Percentiles rank a stretch among this genome's conserved stretches.
Evolutionary conservation across 2,113 vertebrate species (phyloP).

Genomic region (Asarcornis scutulata): DNA sequence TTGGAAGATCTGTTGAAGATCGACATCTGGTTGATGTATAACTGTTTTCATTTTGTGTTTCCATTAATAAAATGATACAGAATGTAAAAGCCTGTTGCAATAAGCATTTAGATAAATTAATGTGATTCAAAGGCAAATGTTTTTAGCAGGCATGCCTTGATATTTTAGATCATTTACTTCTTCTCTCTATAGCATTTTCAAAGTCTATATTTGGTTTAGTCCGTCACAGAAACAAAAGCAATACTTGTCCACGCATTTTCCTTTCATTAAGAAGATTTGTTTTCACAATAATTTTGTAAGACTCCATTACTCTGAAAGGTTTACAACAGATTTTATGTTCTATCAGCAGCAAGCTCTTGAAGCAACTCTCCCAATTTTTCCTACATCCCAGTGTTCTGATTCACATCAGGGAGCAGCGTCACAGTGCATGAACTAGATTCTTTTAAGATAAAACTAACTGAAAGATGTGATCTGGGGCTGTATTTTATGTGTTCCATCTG

Average conservation of each 20-base stretch:
- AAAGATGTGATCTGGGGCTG: neutral
- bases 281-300: neutral
- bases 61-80: neutral
- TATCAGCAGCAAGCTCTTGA: neutral
- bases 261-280: neutral
- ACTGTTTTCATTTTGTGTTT: neutral
- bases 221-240: neutral
- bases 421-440: neutral
- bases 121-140: neutral
- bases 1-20: neutral
- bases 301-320: neutral
- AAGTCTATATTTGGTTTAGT: neutral
- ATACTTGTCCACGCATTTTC: neutral
- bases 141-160: neutral
- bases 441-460: neutral
- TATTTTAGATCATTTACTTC: neutral
- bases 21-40: neutral
- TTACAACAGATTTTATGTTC: neutral
- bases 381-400: neutral
- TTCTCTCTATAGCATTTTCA: neutral
- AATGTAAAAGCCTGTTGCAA: neutral
- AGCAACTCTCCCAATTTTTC: neutral
- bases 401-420: neutral
- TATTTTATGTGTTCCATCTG: neutral
- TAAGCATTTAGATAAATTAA: neutral